phyloP scores from a whole-genome alignment of 2,797 vertebrate species.

The Cyclura pinguis region DNA sequence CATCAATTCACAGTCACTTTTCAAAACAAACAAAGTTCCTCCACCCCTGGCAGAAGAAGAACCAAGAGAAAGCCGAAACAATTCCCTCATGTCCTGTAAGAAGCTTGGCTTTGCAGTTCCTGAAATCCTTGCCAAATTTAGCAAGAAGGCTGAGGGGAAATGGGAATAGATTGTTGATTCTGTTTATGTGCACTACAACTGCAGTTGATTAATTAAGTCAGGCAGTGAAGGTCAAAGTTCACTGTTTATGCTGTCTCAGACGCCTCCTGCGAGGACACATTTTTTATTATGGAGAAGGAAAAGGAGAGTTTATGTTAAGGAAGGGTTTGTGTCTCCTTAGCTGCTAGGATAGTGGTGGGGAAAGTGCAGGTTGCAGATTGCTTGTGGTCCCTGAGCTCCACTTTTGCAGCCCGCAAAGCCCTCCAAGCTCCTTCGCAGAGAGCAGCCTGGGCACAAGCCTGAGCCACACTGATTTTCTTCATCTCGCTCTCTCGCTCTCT shows the following conservation, averaged over 20 bases:
- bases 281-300: slow-evolving; percentile 18
- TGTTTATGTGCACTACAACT: background rate
- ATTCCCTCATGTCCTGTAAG: slow-evolving; percentile 9
- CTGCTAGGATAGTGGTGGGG: background rate
- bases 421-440: no score
- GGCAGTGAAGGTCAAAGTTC: background rate
- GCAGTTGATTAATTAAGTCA: slow-evolving; percentile 17
- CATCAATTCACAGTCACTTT: background rate
- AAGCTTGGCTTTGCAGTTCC: background rate
- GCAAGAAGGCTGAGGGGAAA: background rate
- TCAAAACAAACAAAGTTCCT: background rate
- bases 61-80: background rate
- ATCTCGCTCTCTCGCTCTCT: no score
- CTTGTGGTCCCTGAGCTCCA: no score
- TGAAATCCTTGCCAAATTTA: slow-evolving; percentile 17
- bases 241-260: background rate
- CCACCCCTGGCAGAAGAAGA: background rate
- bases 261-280: background rate
- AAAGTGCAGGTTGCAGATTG: background rate
- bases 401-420: no score
- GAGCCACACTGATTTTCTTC: no score
- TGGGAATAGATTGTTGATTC: background rate
- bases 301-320: background rate
- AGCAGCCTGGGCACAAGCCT: no score
- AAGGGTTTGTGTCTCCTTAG: background rate